phyloP scores from a whole-genome alignment of 2,113 vertebrate species.

The Melierax canorus region DNA sequence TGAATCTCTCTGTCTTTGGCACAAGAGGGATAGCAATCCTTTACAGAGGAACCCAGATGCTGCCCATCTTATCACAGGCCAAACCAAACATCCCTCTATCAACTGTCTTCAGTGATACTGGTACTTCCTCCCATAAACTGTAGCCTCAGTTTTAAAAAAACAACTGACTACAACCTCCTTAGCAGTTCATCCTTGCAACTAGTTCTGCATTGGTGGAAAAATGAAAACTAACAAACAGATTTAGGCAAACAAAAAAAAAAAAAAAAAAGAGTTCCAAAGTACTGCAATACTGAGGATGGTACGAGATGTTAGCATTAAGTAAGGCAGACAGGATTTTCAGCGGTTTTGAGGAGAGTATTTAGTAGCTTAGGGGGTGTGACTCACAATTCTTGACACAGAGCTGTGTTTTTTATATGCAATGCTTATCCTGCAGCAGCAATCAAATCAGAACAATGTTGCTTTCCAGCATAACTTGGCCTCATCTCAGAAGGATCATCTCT shows the following conservation, averaged over 20 bases:
- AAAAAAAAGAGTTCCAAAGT: not conserved
- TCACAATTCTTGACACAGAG: not conserved
- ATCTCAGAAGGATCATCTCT: not conserved
- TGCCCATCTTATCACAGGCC: not conserved
- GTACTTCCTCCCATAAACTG: not conserved
- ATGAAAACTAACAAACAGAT: not conserved
- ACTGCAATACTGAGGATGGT: not conserved
- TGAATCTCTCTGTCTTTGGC: not conserved
- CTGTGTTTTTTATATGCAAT: not conserved
- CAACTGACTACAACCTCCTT: not conserved
- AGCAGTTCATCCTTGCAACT: not conserved
- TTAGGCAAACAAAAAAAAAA: not conserved
- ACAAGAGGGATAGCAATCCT: not conserved
- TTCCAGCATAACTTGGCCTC: not conserved
- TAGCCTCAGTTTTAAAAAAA: not conserved
- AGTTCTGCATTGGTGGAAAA: not conserved
- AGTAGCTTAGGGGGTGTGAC: not conserved
- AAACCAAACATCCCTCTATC: not conserved
- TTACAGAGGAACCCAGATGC: not conserved
- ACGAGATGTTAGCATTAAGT: not conserved
- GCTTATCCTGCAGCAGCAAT: not conserved
- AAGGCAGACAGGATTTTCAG: not conserved
- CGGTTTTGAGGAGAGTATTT: not conserved
- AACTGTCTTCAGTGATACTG: not conserved
- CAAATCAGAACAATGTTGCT: not conserved